Percentiles rank a stretch among this genome's conserved stretches.
Evolutionary conservation across 2,113 vertebrate species (phyloP).

Genomic region (Leucopternis melanops): DNA sequence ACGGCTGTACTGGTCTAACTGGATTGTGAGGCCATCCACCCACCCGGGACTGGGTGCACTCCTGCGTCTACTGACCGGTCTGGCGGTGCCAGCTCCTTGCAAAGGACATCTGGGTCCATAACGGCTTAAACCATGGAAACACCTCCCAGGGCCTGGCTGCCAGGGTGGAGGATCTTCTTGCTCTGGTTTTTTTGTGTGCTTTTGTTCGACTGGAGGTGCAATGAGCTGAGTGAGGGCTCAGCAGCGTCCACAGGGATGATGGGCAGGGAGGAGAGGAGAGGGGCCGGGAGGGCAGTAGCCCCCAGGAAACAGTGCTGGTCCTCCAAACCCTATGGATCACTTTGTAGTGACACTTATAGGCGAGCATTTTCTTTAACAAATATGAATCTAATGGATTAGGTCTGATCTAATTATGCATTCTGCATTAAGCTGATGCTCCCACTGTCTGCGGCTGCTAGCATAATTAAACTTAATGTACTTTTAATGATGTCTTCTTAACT

Average conservation of each 20-base stretch:
- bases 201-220: too few species aligned
- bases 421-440: slow-evolving; percentile 52
- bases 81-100: neutral
- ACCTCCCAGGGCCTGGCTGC: neutral
- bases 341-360: slow-evolving; percentile 17
- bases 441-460: slow-evolving; percentile 64
- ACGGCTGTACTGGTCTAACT: neutral
- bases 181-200: neutral
- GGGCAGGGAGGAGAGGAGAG: neutral
- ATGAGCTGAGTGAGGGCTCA: neutral
- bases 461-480: slow-evolving; percentile 80
- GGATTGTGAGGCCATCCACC: neutral
- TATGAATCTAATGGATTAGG: slow-evolving; percentile 68
- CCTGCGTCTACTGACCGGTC: neutral
- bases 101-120: neutral
- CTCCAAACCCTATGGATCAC: neutral
- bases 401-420: slow-evolving; percentile 72
- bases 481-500: slow-evolving; percentile 79
- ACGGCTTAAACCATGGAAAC: accelerated
- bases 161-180: neutral
- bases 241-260: accelerated
- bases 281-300: neutral
- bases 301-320: neutral
- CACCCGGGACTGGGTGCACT: accelerated
- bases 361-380: slow-evolving; percentile 69